These are phyloP conservation scores for Jordanella pulchra DNA, from an alignment of 2,797 vertebrate genomes.

Conservation along the genomic window DNA sequence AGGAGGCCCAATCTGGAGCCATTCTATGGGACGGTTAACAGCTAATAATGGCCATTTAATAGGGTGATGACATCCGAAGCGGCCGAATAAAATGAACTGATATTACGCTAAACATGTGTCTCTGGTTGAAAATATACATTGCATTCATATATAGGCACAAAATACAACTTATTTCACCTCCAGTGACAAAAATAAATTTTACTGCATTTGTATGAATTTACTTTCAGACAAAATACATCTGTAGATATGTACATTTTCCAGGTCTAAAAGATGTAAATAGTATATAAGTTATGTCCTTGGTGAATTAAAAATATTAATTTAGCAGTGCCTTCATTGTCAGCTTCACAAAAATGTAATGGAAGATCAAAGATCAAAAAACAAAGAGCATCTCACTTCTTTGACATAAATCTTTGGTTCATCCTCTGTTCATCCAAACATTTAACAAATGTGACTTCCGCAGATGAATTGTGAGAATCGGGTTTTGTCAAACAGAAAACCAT, in stretches of 20 bases:
- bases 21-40: too few species aligned
- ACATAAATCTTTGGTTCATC: constrained; percentile 22
- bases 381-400: constrained; percentile 59
- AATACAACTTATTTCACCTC: constrained; percentile 7
- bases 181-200: constrained; percentile 34
- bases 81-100: neutral
- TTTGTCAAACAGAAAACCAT: constrained; percentile 78
- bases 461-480: constrained; percentile 37
- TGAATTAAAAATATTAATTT: constrained; percentile 37
- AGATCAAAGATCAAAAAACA: neutral
- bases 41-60: too few species aligned
- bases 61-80: too few species aligned
- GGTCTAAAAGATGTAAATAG: constrained; percentile 52
- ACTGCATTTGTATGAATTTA: constrained; percentile 53
- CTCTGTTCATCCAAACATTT: constrained; percentile 77
- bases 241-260: constrained; percentile 53
- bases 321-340: constrained; percentile 18
- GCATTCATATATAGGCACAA: constrained; percentile 14
- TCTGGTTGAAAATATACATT: neutral
- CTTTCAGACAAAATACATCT: constrained; percentile 60
- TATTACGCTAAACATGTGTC: neutral
- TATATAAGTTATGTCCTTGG: constrained; percentile 61
- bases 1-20: too few species aligned
- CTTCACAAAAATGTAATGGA: neutral
- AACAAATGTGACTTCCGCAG: constrained; percentile 75